These are phyloP conservation scores for Acanthosoma haemorrhoidale DNA, from an alignment of 2,888 invertebrate species.

Conservation along the genomic window DNA sequence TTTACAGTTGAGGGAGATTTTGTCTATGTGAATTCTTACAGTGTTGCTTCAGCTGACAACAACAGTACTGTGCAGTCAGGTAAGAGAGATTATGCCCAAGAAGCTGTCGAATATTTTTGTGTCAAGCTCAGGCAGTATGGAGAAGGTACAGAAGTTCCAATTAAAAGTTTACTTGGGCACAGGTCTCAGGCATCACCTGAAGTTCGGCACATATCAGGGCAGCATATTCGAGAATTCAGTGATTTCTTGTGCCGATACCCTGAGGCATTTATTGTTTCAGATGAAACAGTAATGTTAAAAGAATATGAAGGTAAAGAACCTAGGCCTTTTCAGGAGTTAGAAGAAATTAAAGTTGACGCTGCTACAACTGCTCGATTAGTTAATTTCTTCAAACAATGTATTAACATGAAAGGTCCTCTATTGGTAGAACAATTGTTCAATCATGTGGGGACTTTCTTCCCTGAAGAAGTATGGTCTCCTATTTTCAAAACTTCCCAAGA, in stretches of 20 bases:
- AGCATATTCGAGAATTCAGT: slow-evolving; percentile 88
- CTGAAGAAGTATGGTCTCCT: slow-evolving; percentile 72
- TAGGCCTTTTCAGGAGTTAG: slow-evolving; percentile 64
- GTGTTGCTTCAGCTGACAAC: slow-evolving; percentile 52
- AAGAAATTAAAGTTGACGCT: slow-evolving; percentile 73
- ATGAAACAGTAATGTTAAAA: slow-evolving; percentile 73
- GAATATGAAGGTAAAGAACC: slow-evolving; percentile 60
- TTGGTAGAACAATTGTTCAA: slow-evolving; percentile 83
- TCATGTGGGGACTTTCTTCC: slow-evolving; percentile 68
- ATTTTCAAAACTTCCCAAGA: slow-evolving; percentile 89
- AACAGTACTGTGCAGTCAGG: slow-evolving; percentile 46
- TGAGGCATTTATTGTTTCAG: slow-evolving; percentile 75
- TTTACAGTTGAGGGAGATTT: slow-evolving; percentile 92
- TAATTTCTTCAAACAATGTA: slow-evolving; percentile 75
- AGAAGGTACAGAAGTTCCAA: slow-evolving; percentile 91
- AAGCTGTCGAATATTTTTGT: slow-evolving; percentile 96
- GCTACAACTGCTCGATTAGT: slow-evolving; percentile 75
- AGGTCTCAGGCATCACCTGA: slow-evolving; percentile 94
- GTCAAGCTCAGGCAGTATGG: slow-evolving; percentile 93
- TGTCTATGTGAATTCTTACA: slow-evolving; percentile 75
- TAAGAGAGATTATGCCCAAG: slow-evolving; percentile 85
- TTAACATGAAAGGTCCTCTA: slow-evolving; percentile 75
- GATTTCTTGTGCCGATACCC: slow-evolving; percentile 82
- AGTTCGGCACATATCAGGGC: slow-evolving; percentile 90
- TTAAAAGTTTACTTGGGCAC: slow-evolving; percentile 93